These are phyloP conservation scores for Standfussiana lucernea DNA, from an alignment of 2,888 invertebrate genomes.

Conservation along the genomic window DNA sequence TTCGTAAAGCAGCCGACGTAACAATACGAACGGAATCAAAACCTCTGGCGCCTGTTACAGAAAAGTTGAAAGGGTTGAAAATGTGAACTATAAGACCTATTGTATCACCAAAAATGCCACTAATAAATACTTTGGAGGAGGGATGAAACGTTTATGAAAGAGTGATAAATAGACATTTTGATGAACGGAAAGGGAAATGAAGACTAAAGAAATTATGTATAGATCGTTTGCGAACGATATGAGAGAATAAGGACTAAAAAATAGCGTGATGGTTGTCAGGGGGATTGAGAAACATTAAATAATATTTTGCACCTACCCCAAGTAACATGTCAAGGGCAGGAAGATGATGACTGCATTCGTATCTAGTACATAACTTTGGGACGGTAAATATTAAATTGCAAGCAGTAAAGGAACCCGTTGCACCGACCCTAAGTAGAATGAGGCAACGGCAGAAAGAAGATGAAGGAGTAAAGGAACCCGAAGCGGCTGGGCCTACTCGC, in stretches of 20 bases:
- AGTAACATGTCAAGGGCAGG: background rate
- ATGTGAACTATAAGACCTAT: too few species aligned
- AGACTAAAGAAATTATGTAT: background rate
- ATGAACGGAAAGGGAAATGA: background rate
- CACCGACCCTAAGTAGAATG: background rate
- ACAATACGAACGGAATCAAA: too few species aligned
- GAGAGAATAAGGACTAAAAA: background rate
- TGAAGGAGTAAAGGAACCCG: background rate
- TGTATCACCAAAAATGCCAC: too few species aligned
- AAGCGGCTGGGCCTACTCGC: background rate
- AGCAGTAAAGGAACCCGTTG: background rate
- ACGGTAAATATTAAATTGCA: background rate
- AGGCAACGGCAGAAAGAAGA: background rate
- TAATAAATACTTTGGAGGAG: too few species aligned
- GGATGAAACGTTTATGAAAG: too few species aligned
- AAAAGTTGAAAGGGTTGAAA: too few species aligned
- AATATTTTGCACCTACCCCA: background rate
- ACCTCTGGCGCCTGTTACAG: too few species aligned
- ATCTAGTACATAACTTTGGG: too few species aligned
- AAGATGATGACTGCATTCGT: background rate
- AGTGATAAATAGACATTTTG: background rate
- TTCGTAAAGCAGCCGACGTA: too few species aligned
- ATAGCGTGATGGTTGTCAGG: background rate
- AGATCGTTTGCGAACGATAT: background rate
- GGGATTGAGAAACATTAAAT: background rate